Percentiles rank a stretch among this genome's conserved stretches.
Evolutionary conservation across 2,113 vertebrate genomes (phyloP).

Genomic region (Hepsetus odoe): DNA sequence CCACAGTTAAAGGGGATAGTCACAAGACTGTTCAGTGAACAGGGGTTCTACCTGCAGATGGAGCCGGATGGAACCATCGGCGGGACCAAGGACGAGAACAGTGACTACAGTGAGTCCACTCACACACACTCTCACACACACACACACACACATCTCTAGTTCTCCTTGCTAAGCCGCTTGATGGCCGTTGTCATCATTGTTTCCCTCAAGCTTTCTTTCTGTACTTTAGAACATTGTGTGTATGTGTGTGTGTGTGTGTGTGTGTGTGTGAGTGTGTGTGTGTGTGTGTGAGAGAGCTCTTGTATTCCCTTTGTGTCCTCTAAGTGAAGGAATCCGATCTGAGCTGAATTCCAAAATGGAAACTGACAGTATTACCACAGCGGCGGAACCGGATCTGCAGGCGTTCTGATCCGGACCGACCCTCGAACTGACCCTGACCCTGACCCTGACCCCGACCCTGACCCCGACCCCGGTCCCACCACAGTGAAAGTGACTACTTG

Average conservation of each 20-base stretch:
- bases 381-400: constrained; percentile 3
- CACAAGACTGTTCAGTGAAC: constrained; percentile 97
- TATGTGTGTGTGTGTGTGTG: constrained; percentile 2
- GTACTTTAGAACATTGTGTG: not conserved
- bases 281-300: constrained; percentile 12
- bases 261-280: constrained; percentile 18
- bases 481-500: not conserved
- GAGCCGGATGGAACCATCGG: constrained; percentile 90
- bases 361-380: constrained; percentile 21
- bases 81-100: constrained; percentile 97
- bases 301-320: constrained; percentile 40
- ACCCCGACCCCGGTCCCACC: too few relatives aligned
- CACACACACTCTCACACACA: constrained; percentile 36
- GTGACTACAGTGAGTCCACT: constrained; percentile 88
- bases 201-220: not conserved
- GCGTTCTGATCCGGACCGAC: constrained; percentile 7
- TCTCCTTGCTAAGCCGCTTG: not conserved
- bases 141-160: constrained; percentile 32
- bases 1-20: constrained; percentile 99
- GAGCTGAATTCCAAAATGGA: constrained; percentile 29
- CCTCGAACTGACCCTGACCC: not conserved
- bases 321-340: constrained; percentile 23
- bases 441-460: not conserved
- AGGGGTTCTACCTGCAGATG: constrained; percentile 98
- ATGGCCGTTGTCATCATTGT: not conserved